Conservation (phyloP, 1,140 invertebrate species). For the Dendrolimus kikuchii region DNA sequence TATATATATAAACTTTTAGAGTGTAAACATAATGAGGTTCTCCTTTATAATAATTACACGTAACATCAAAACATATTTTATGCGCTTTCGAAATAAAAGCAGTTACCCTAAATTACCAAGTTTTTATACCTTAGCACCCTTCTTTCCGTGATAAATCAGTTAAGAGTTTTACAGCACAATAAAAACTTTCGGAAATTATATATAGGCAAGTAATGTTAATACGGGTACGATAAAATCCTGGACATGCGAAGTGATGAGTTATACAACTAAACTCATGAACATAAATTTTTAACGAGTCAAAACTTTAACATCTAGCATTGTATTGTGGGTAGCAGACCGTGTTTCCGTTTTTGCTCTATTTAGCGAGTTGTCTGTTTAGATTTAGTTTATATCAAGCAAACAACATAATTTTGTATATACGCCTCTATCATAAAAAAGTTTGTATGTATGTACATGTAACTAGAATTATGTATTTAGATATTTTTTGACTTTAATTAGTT, state of each 20-base stretch:
- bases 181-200: conserved; percentile 9
- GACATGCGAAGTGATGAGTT: conserved; percentile 23
- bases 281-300: conserved; percentile 30
- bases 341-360: not conserved
- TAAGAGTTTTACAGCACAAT: conserved; percentile 3
- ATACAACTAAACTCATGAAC: conserved; percentile 22
- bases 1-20: too few relatives aligned
- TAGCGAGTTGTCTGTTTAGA: too few relatives aligned
- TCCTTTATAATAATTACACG: conserved; percentile 1
- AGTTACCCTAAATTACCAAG: not conserved
- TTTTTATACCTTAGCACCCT: not conserved
- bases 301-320: conserved; percentile 22
- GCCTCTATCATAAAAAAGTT: too few relatives aligned
- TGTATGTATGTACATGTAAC: too few relatives aligned
- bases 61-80: not conserved
- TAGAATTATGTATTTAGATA: too few relatives aligned
- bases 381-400: too few relatives aligned
- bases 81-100: too few relatives aligned
- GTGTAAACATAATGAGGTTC: too few relatives aligned
- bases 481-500: too few relatives aligned
- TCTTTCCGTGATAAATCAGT: conserved; percentile 1
- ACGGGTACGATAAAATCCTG: conserved; percentile 18
- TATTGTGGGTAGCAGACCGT: not conserved
- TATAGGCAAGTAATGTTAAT: conserved; percentile 14
- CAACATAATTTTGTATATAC: too few relatives aligned